Evolutionary conservation across 2,797 vertebrate genomes (phyloP).

Genomic region (Sebastiscus tertius): DNA sequence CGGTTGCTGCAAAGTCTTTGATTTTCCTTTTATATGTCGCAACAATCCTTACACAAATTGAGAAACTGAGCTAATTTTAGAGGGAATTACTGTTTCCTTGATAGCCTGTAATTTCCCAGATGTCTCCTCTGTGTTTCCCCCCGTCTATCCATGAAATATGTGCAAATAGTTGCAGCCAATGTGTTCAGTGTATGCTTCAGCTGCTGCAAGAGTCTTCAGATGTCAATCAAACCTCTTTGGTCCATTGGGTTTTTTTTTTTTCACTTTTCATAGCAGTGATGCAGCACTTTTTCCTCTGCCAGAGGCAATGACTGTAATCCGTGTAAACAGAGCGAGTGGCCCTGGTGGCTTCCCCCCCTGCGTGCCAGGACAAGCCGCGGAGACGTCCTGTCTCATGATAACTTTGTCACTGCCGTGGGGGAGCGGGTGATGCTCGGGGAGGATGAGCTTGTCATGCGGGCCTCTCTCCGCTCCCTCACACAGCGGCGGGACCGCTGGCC

Average conservation of each 20-base stretch:
- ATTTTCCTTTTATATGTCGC: constrained; percentile 22
- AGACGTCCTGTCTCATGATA: constrained; percentile 52
- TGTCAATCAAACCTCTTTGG: constrained; percentile 23
- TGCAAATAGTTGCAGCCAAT: constrained; percentile 8
- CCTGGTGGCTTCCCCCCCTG: constrained; percentile 10
- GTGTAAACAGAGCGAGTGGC: constrained; percentile 29
- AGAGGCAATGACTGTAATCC: constrained; percentile 40
- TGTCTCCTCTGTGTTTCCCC: constrained; percentile 22
- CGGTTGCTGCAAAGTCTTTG: constrained; percentile 16
- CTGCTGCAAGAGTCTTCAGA: neutral
- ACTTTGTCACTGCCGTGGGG: constrained; percentile 45
- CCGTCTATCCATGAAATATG: constrained; percentile 18
- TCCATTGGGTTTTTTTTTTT: constrained; percentile 12
- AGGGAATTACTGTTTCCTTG: constrained; percentile 19
- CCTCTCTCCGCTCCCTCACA: constrained; percentile 45
- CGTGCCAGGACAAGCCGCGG: constrained; percentile 18
- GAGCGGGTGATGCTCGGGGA: neutral
- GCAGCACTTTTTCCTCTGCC: constrained; percentile 40
- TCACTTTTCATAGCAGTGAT: constrained; percentile 13
- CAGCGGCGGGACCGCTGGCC: constrained; percentile 23
- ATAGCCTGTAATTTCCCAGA: constrained; percentile 47
- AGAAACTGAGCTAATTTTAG: constrained; percentile 31
- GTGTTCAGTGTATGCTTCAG: constrained; percentile 12
- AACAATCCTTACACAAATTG: constrained; percentile 28
- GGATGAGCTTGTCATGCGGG: constrained; percentile 43